phyloP scores from a whole-genome alignment of 2,888 invertebrate genomes.

The Chymomyza fuscimana region DNA sequence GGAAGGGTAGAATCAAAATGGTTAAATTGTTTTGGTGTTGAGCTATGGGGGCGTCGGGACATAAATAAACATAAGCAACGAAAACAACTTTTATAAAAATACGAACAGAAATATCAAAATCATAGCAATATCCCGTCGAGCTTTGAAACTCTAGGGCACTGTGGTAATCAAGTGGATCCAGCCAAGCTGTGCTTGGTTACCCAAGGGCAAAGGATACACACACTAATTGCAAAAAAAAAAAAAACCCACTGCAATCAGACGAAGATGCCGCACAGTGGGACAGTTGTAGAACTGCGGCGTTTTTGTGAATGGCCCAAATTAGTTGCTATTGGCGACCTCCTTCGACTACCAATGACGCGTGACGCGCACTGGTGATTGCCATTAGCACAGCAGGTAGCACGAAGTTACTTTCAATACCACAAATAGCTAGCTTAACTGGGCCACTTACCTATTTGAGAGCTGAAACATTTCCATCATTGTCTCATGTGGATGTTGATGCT shows the following conservation, averaged over 20 bases:
- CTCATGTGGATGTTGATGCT: conserved; percentile 58
- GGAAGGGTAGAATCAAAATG: neutral
- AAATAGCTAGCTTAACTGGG: neutral
- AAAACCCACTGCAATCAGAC: neutral
- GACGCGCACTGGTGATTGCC: neutral
- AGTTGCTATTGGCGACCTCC: neutral
- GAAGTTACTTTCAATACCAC: neutral
- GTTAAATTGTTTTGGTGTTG: neutral
- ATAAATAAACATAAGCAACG: conserved; percentile 3
- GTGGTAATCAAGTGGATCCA: neutral
- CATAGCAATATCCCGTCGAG: neutral
- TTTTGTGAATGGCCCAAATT: neutral
- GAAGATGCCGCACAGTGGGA: neutral
- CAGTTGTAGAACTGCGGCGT: neutral
- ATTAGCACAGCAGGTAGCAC: neutral
- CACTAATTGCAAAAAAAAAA: neutral
- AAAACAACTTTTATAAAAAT: conserved; percentile 57
- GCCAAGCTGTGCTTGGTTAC: conserved; percentile 17
- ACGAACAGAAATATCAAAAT: conserved; percentile 14
- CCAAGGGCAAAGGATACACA: conserved; percentile 1
- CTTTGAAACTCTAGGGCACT: neutral
- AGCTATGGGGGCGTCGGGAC: neutral
- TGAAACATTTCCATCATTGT: conserved; percentile 78
- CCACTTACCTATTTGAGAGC: conserved; percentile 78
- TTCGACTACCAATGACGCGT: neutral